Conservation (phyloP, 1,140 invertebrate species). For the Heliconius himera region DNA sequence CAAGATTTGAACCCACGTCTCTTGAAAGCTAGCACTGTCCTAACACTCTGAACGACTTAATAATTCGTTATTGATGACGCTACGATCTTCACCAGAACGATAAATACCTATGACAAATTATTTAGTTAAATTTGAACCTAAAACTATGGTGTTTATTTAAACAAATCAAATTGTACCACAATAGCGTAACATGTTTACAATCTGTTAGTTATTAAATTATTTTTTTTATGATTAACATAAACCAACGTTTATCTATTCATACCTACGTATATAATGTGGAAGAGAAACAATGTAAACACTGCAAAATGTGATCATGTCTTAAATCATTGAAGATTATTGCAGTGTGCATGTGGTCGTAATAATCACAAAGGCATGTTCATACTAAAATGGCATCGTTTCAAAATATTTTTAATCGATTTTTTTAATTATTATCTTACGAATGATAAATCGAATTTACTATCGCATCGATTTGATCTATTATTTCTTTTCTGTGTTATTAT, state of each 20-base stretch:
- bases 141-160: neutral
- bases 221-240: neutral
- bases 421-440: neutral
- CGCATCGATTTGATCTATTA: too few species aligned
- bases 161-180: too few species aligned
- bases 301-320: constrained; percentile 33
- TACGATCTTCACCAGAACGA: too few species aligned
- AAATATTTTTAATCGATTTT: neutral
- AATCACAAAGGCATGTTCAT: constrained; percentile 36
- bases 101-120: too few species aligned
- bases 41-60: too few species aligned
- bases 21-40: too few species aligned
- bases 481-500: neutral
- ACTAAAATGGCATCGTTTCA: neutral
- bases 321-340: constrained; percentile 44
- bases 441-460: neutral
- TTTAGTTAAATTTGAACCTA: neutral
- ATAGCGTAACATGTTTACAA: neutral
- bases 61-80: too few species aligned
- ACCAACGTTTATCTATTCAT: neutral
- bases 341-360: constrained; percentile 46
- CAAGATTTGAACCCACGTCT: too few species aligned
- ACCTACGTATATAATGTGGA: neutral
- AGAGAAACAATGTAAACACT: constrained; percentile 10
- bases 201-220: neutral